Percentiles rank a stretch among this genome's conserved stretches.
Conservation (phyloP, 2,888 invertebrate species). For the Nesidiocoris tenuis region DNA sequence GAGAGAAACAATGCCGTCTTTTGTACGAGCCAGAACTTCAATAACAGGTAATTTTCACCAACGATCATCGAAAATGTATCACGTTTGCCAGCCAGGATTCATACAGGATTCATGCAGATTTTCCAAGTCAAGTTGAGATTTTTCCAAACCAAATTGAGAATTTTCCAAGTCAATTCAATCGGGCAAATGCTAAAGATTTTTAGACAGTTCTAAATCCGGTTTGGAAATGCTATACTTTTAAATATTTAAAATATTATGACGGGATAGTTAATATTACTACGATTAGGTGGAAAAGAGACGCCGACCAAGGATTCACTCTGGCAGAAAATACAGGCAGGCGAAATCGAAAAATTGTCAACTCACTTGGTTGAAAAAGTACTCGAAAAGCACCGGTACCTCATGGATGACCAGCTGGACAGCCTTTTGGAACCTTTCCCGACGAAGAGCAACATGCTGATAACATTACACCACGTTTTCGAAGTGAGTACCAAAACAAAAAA, state of each 20-base stretch:
- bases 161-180: constrained; percentile 1
- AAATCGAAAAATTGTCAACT: background rate
- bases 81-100: too few species aligned
- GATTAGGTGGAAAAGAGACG: background rate
- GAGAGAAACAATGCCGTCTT: constrained; percentile 58
- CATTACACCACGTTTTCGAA: constrained; percentile 24
- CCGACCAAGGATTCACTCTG: background rate
- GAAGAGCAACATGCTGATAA: constrained; percentile 5
- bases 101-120: too few species aligned
- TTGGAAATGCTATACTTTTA: background rate
- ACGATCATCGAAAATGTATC: too few species aligned
- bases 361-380: constrained; percentile 15
- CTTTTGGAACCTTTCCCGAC: constrained; percentile 19
- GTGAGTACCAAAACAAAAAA: too few species aligned
- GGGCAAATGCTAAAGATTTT: too few species aligned
- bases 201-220: background rate
- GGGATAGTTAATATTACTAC: background rate
- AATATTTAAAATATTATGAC: background rate
- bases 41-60: constrained; percentile 7
- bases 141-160: too few species aligned
- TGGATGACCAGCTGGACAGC: constrained; percentile 24
- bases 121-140: too few species aligned
- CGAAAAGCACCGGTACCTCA: constrained; percentile 15
- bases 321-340: constrained; percentile 10
- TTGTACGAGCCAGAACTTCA: constrained; percentile 51